Conservation (phyloP, 2,113 vertebrate species). For the Phalacrocorax pelagicus region DNA sequence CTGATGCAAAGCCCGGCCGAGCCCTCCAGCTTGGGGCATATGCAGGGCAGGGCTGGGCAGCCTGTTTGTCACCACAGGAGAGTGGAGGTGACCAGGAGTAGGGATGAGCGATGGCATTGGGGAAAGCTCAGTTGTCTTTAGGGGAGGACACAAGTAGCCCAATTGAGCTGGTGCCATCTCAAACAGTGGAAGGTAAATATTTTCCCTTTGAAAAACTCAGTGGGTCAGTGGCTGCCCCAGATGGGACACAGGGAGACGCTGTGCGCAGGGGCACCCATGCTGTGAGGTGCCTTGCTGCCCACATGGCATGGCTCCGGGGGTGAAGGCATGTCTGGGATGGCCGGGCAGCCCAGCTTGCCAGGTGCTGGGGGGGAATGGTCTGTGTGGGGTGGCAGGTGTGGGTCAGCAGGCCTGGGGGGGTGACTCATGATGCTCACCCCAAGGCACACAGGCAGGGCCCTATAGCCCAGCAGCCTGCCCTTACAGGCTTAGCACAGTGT, state of each 20-base stretch:
- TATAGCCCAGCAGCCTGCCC: background rate
- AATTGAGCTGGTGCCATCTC: background rate
- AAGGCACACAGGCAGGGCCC: background rate
- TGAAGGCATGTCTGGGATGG: rapidly evolving
- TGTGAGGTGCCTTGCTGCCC: background rate
- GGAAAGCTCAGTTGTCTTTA: background rate
- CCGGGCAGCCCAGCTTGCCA: background rate
- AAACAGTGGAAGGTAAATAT: background rate
- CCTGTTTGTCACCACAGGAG: background rate
- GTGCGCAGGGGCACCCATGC: rapidly evolving
- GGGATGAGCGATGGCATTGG: background rate
- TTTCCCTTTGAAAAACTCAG: background rate
- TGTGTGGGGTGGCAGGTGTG: background rate
- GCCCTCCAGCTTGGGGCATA: background rate
- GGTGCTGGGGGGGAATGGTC: rapidly evolving
- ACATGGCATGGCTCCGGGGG: rapidly evolving
- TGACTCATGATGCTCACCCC: background rate
- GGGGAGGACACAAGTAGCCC: background rate
- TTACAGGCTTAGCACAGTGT: background rate
- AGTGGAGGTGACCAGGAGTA: background rate
- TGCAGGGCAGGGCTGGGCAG: background rate
- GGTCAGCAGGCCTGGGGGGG: background rate
- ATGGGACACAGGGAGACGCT: background rate
- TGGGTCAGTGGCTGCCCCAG: background rate
- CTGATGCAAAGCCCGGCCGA: background rate